A percentile compares a stretch with the other conserved stretches of the same genome.
phyloP scores from a whole-genome alignment of 2,113 vertebrate species.

The Marmota monax region DNA sequence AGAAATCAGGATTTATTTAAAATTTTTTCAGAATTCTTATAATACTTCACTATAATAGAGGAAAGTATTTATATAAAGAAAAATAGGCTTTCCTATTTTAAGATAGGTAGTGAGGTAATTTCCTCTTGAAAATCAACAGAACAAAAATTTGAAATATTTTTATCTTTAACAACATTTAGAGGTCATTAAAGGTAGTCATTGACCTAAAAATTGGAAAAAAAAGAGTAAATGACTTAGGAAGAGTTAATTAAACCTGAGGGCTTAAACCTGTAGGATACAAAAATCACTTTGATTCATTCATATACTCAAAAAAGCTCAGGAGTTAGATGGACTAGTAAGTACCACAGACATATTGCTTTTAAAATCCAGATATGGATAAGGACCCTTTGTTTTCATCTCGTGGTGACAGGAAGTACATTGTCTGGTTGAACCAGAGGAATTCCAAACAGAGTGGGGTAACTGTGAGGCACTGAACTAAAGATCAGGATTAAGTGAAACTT shows the following conservation, averaged over 20 bases:
- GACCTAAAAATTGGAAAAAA: not conserved
- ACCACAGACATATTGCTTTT: not conserved
- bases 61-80: not conserved
- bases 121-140: not conserved
- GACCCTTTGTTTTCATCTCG: not conserved
- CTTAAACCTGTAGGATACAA: not conserved
- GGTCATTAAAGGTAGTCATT: not conserved
- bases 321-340: not conserved
- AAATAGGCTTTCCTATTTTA: not conserved
- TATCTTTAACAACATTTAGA: not conserved
- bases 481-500: constrained; percentile 1
- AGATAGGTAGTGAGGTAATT: not conserved
- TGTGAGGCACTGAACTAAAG: not conserved
- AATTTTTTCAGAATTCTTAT: constrained; percentile 23
- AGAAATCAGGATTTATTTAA: constrained; percentile 20
- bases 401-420: not conserved
- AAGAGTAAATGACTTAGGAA: not conserved
- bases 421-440: not conserved
- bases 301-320: not conserved
- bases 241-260: not conserved
- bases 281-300: not conserved
- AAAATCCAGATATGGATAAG: not conserved
- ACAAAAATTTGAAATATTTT: not conserved
- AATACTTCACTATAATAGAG: not conserved
- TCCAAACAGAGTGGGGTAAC: not conserved